Conservation (phyloP, 2,797 vertebrate species). For the Graptemys geographica region DNA sequence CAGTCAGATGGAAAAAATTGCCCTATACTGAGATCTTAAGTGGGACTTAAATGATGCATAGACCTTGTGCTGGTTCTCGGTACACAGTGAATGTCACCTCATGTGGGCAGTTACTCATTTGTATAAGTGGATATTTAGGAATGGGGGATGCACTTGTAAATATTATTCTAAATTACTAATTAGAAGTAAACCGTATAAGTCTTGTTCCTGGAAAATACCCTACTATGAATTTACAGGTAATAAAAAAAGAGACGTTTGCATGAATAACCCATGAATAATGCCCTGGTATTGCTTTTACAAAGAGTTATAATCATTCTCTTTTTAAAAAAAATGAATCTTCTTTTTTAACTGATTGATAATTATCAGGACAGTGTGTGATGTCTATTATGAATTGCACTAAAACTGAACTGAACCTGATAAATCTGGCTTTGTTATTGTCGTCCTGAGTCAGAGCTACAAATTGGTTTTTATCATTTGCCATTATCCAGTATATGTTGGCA, state of each 20-base stretch:
- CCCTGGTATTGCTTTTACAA: not conserved
- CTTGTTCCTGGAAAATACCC: not conserved
- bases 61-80: not conserved
- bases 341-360: slow-evolving; percentile 15
- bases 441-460: not conserved
- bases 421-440: not conserved
- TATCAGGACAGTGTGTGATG: not conserved
- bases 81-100: not conserved
- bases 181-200: not conserved
- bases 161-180: not conserved
- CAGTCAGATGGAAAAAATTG: not conserved
- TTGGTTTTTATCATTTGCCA: slow-evolving; percentile 42
- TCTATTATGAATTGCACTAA: not conserved
- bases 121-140: not conserved
- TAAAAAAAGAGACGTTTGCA: not conserved
- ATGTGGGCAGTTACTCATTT: not conserved
- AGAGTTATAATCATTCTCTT: not conserved
- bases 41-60: not conserved
- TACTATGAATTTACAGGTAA: not conserved
- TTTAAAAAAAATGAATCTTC: not conserved
- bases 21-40: too few relatives aligned
- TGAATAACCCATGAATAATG: not conserved
- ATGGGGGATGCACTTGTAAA: not conserved
- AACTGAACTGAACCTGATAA: slow-evolving; percentile 22
- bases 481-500: slow-evolving; percentile 51